Evolutionary conservation across 2,113 vertebrate genomes (phyloP).

Genomic region (Synchiropus splendidus): DNA sequence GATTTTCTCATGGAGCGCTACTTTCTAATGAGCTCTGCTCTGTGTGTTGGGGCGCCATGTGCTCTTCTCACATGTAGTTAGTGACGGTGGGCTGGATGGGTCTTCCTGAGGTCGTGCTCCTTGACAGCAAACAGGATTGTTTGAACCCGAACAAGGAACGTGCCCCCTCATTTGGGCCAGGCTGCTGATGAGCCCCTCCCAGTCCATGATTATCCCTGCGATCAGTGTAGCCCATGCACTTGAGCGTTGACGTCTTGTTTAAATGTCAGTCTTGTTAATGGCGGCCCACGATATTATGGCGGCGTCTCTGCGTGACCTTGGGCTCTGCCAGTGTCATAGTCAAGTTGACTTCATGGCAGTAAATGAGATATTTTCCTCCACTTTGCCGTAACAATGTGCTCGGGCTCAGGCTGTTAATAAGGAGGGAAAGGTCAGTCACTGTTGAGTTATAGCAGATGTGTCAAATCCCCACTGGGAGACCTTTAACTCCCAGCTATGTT

Average conservation of each 20-base stretch:
- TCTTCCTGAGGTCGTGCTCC: conserved; percentile 5
- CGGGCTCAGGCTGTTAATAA: conserved; percentile 59
- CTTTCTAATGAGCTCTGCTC: too few species aligned
- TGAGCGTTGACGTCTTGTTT: conserved; percentile 16
- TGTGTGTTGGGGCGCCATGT: too few species aligned
- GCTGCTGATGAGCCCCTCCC: conserved; percentile 10
- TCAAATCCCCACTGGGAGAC: conserved; percentile 71
- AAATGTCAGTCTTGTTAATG: conserved; percentile 56
- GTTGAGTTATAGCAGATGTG: conserved; percentile 70
- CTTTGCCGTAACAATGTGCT: conserved; percentile 51
- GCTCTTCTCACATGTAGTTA: too few species aligned
- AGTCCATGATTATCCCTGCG: conserved; percentile 25
- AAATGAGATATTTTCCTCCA: conserved; percentile 37
- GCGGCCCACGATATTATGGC: conserved; percentile 7
- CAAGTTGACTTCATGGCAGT: conserved; percentile 41
- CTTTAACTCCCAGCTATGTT: conserved; percentile 74
- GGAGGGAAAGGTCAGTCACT: conserved; percentile 71
- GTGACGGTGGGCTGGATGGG: not conserved
- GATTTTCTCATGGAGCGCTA: too few species aligned
- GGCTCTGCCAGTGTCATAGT: conserved; percentile 34
- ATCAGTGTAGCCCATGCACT: conserved; percentile 4
- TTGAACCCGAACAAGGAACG: conserved; percentile 8
- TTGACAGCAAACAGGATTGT: conserved; percentile 15
- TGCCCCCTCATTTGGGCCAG: conserved; percentile 8
- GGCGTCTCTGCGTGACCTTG: conserved; percentile 32